These are phyloP conservation scores for Drosophila mayri DNA, from an alignment of 1,140 invertebrate genomes.

Conservation along the genomic window DNA sequence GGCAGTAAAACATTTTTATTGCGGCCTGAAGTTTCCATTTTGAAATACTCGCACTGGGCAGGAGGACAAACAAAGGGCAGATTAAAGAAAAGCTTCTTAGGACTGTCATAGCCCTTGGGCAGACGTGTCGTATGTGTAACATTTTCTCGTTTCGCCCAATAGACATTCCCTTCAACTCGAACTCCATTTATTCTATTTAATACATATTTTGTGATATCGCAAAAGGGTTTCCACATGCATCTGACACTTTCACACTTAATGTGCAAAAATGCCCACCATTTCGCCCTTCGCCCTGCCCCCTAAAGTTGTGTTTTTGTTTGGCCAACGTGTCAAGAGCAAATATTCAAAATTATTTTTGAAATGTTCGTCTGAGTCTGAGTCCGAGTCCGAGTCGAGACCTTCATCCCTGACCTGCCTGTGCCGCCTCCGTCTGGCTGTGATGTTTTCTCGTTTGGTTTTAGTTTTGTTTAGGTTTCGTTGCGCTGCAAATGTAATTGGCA, in stretches of 20 bases:
- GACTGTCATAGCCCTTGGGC: slow-evolving; percentile 14
- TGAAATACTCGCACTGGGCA: slow-evolving; percentile 16
- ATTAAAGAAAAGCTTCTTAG: slow-evolving; percentile 56
- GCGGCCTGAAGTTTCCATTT: slow-evolving; percentile 18
- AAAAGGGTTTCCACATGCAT: slow-evolving; percentile 69
- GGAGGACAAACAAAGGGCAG: slow-evolving; percentile 49
- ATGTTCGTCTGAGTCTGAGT: slow-evolving; percentile 74
- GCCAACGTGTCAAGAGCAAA: slow-evolving; percentile 82
- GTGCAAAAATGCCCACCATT: slow-evolving; percentile 46
- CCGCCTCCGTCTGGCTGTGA: slow-evolving; percentile 13
- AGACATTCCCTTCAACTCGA: background rate
- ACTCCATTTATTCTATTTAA: slow-evolving; percentile 51
- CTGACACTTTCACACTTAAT: slow-evolving; percentile 82
- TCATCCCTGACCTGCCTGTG: slow-evolving; percentile 4
- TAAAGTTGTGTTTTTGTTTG: slow-evolving; percentile 39
- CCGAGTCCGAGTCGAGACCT: slow-evolving; percentile 30
- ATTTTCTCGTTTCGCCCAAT: slow-evolving; percentile 45
- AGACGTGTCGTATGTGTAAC: slow-evolving; percentile 70
- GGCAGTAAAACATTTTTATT: slow-evolving; percentile 53
- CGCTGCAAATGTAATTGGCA: slow-evolving; percentile 81
- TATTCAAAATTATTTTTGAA: slow-evolving; percentile 83
- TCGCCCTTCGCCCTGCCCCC: background rate
- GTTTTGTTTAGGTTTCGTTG: slow-evolving; percentile 78
- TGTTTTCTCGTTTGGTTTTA: slow-evolving; percentile 28
- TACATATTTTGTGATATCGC: slow-evolving; percentile 49